Evolutionary conservation across 2,888 invertebrate species (phyloP), one percentile per base, ranked within the genome.

Genomic region (Eurois occulta): DNA sequence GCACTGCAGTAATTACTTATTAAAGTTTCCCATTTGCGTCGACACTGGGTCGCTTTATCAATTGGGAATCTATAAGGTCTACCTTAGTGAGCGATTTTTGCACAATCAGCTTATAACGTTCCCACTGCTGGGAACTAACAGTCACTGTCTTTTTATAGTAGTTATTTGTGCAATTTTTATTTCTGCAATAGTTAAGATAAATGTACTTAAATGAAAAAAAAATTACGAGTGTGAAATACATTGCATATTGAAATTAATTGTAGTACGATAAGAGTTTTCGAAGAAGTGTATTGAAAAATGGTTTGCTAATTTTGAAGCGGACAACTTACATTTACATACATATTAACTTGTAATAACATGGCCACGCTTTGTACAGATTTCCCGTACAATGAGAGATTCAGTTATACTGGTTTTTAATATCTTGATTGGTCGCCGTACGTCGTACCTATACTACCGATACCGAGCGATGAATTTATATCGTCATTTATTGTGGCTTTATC

Each of bases 21-120:
- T 62, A 43, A 0, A n/a, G 38, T 83, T 69, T 46, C 72, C 78
- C 78, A 66, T 35, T 80, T 52, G 48, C 38, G 77, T 66, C 77
- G 48, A 81, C 68, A 60, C 32, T 16, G 28, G 5, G 1, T 13
- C 6, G 18, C 32, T 62, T 65, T 41, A 8, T 21, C 32, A n/a
- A 52, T 41, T 52, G 52, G 3, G 5, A 64, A 48, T 18, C 11
- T 24, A 28, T 0, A 21, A n/a, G 55, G 52, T 24, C 52, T 52
- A 52, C 24, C 24, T 52, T 18, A 46, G 2, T 46, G 18, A 46
- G 8, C 18, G 46, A 5, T 46, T 46, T 46, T 46, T 46, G 16
- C 16, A 4, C 16, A 43, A 43, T 43, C 16, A 16, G 21, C 48
- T 21, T 48, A 21, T 7, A 0, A 7, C 43, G 21, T 48, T 48